A percentile compares a stretch with the other conserved stretches of the same genome.
phyloP scores from a whole-genome alignment of 2,797 vertebrate genomes.

The Halcyon badia region DNA sequence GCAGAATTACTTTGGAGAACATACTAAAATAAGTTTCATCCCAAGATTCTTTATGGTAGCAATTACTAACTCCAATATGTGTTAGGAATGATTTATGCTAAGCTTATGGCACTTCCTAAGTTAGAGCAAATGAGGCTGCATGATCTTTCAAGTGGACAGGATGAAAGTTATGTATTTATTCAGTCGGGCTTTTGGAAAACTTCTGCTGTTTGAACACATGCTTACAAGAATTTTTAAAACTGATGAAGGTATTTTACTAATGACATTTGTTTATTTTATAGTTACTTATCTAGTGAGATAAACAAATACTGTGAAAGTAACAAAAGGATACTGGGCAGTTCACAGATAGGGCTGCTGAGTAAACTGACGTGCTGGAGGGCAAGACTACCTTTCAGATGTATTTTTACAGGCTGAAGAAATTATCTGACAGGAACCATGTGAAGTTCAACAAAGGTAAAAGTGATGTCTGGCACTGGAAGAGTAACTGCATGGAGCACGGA shows the following conservation, averaged over 20 bases:
- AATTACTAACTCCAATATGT: background rate
- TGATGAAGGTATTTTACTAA: background rate
- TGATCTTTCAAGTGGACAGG: background rate
- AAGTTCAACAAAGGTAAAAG: background rate
- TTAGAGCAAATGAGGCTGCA: background rate
- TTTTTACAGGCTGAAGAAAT: background rate
- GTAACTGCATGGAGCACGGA: background rate
- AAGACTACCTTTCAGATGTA: background rate
- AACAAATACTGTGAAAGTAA: background rate
- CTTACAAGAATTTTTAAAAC: background rate
- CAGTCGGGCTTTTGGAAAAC: background rate
- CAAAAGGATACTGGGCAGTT: background rate
- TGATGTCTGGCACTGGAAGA: background rate
- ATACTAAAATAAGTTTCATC: background rate
- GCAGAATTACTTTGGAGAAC: background rate
- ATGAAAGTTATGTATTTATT: background rate
- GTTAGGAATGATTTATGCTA: background rate
- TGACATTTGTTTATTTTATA: background rate
- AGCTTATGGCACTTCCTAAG: background rate
- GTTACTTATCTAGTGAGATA: background rate
- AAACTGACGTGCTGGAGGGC: background rate
- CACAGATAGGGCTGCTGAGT: background rate
- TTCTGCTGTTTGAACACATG: background rate
- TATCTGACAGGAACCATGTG: background rate
- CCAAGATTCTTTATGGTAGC: background rate